Base-by-base conservation (phyloP, 2,113 vertebrate genomes). In the Motacilla tschutschensis region DNA sequence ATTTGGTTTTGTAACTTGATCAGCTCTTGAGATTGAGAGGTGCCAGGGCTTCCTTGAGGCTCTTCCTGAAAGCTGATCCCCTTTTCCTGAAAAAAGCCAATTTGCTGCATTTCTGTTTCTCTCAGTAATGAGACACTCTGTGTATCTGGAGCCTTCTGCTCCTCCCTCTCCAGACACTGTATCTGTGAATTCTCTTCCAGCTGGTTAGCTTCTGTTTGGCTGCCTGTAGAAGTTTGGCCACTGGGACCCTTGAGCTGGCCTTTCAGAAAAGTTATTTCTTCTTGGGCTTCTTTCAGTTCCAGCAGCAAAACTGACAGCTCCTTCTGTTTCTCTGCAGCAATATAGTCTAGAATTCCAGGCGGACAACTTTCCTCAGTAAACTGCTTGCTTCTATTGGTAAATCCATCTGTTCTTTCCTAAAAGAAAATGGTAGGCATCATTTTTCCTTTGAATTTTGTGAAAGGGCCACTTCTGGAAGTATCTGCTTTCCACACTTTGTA, bases 261-360 rank as follows among this genome's bases (percentile, higher is more conserved):
- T 83, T 97, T 98, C 69, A 98, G 89, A 43, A 95, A 96, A 46
- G 93, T 92, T 51, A 97, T 94, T 76, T 97, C 97, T 53, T 97
- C 96, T 40, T 95, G 96, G 63, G 97, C 96, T 95, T 97, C 97
- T 75, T 95, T 87, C 63, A 98, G 92, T 89, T 98, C 97, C 51
- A 96, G 55, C 67, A 97, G 86, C 91, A 98, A 94, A 84, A 96
- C 47, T 1, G 96, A 96, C 50, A 98, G 80, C 28, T 97, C 96
- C 36, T 91, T 95, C 60, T 95, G 95, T 31, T 97, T 97, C 88
- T 96, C 91, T 55, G 83, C 92, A 81, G 94, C 69, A 36, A 95
- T 76, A 66, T 86, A 92, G 35, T 96, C 96, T 47, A 88, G 48
- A 55, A 89, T 26, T 50, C 66, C 90, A 26, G 85, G 28, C 1